Evolutionary conservation across 2,888 invertebrate species (phyloP).

Genomic region (Chymomyza procnemis): DNA sequence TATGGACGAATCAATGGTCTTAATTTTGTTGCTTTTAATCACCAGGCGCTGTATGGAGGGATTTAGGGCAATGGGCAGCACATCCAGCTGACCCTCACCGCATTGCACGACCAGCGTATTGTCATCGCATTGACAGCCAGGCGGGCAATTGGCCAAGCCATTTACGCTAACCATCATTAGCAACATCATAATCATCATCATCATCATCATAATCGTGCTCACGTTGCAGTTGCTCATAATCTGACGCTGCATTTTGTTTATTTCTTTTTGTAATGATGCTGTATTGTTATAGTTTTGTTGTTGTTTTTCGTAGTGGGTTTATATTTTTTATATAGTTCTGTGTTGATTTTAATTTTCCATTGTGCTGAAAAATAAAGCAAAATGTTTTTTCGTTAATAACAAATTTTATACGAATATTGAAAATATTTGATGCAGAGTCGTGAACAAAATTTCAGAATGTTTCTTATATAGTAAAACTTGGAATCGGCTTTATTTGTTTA

Average conservation of each 20-base stretch:
- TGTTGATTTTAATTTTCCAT: conserved; percentile 53
- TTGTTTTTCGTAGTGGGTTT: conserved; percentile 9
- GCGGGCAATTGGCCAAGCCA: conserved; percentile 87
- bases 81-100: conserved; percentile 91
- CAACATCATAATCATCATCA: conserved; percentile 16
- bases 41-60: conserved; percentile 92
- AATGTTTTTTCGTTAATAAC: background rate
- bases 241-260: conserved; percentile 24
- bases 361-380: conserved; percentile 41
- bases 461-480: background rate
- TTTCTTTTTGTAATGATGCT: conserved; percentile 21
- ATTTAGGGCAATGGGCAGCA: conserved; percentile 93
- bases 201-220: conserved; percentile 12
- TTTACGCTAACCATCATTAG: conserved; percentile 28
- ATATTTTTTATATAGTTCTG: conserved; percentile 18
- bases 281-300: conserved; percentile 7
- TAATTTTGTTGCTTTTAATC: conserved; percentile 90
- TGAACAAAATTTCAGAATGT: background rate
- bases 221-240: conserved; percentile 49
- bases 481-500: too few species aligned
- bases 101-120: conserved; percentile 92
- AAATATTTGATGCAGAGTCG: background rate
- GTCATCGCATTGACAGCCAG: conserved; percentile 92
- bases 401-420: background rate
- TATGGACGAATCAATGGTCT: conserved; percentile 92